Conservation (phyloP, 1,140 invertebrate genomes). For the Papilio glaucus region DNA sequence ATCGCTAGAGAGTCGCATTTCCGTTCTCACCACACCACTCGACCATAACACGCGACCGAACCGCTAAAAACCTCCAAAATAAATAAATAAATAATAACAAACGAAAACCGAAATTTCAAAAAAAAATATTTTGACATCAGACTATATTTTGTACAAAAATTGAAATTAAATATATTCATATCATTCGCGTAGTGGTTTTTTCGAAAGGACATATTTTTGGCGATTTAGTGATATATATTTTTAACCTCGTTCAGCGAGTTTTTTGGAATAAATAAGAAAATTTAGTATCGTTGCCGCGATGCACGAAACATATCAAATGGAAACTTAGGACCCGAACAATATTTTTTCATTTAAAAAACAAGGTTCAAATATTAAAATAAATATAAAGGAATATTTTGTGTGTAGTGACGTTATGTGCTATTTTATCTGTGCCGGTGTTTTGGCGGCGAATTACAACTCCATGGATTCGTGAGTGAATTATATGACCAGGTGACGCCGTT, state of each 20-base stretch:
- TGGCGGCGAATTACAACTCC: slow-evolving; percentile 61
- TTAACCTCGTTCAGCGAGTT: slow-evolving; percentile 46
- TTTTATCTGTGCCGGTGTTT: slow-evolving; percentile 68
- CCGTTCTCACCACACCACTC: slow-evolving; percentile 65
- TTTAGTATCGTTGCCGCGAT: slow-evolving; percentile 47
- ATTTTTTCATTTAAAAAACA: slow-evolving; percentile 56
- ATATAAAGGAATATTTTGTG: slow-evolving; percentile 67
- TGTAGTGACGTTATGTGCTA: slow-evolving; percentile 73
- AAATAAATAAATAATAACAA: slow-evolving; percentile 49
- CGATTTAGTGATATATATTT: slow-evolving; percentile 69
- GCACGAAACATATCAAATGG: slow-evolving; percentile 79
- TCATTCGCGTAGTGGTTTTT: slow-evolving; percentile 74
- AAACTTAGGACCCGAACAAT: slow-evolving; percentile 79
- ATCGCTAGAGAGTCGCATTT: slow-evolving; percentile 78
- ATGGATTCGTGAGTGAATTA: slow-evolving; percentile 60
- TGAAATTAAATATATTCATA: slow-evolving; percentile 73
- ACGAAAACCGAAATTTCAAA: slow-evolving; percentile 54
- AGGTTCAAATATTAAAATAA: slow-evolving; percentile 43
- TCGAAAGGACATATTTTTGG: slow-evolving; percentile 65
- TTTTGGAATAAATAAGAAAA: slow-evolving; percentile 11
- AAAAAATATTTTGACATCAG: slow-evolving; percentile 67
- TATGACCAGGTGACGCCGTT: slow-evolving; percentile 66
- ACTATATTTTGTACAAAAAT: slow-evolving; percentile 73
- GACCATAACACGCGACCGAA: slow-evolving; percentile 73
- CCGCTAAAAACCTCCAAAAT: slow-evolving; percentile 74